Conservation (phyloP, 2,888 invertebrate species). For the Notodonta dromedarius region DNA sequence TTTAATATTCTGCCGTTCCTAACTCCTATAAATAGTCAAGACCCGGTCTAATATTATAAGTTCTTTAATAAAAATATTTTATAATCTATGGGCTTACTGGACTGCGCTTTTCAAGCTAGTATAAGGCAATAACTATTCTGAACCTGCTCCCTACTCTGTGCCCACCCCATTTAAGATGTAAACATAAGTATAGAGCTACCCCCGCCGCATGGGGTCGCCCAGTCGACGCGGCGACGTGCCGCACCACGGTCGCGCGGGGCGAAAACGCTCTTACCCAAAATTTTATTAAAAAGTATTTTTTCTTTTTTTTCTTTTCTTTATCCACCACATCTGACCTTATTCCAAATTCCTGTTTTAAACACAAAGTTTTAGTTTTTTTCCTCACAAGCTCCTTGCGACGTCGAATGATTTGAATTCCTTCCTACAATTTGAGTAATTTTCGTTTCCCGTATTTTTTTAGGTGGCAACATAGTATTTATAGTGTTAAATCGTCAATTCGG, state of each 20-base stretch:
- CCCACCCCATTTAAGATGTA: constrained; percentile 79
- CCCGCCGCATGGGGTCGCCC: constrained; percentile 52
- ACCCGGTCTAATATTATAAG: too few species aligned
- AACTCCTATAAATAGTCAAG: too few species aligned
- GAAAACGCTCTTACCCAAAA: constrained; percentile 28
- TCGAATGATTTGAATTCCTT: constrained; percentile 34
- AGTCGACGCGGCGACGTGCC: constrained; percentile 73
- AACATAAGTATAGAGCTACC: constrained; percentile 73
- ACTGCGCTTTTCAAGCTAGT: neutral
- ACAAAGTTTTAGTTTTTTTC: constrained; percentile 10
- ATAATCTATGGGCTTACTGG: neutral
- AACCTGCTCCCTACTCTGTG: constrained; percentile 49
- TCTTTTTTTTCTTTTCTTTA: constrained; percentile 22
- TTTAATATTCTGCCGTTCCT: too few species aligned
- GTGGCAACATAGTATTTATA: constrained; percentile 17
- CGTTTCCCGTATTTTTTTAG: constrained; percentile 28
- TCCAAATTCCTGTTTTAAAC: constrained; percentile 4
- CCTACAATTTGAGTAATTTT: constrained; percentile 26
- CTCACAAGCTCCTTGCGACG: constrained; percentile 35
- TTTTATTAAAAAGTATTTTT: constrained; percentile 35
- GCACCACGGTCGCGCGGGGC: constrained; percentile 57
- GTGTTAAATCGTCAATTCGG: constrained; percentile 43
- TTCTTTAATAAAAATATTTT: too few species aligned
- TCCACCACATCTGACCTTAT: constrained; percentile 5
- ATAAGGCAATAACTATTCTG: neutral